These are phyloP conservation scores for Ardeotis arabs DNA, from an alignment of 2,113 vertebrate genomes.

Conservation along the genomic window DNA sequence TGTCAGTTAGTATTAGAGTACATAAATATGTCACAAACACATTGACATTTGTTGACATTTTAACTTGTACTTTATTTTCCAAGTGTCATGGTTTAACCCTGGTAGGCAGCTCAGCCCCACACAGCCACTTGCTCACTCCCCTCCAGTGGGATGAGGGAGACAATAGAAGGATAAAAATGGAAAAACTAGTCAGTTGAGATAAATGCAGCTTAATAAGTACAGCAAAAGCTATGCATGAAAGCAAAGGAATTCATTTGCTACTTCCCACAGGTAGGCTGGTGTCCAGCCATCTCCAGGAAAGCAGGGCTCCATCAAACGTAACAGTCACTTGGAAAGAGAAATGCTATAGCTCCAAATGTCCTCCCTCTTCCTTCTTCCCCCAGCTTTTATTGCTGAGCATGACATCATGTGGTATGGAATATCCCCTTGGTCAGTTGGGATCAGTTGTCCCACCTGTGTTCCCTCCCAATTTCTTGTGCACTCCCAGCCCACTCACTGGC, in stretches of 20 bases:
- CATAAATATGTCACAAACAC: background rate
- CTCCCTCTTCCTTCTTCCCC: background rate
- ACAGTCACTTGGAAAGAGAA: background rate
- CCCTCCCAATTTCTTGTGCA: background rate
- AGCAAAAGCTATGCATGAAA: background rate
- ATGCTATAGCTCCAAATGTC: background rate
- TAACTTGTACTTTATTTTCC: background rate
- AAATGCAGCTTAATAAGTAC: background rate
- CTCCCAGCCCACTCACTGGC: background rate
- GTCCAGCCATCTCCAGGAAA: background rate
- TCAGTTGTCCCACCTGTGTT: background rate
- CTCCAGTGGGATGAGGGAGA: background rate
- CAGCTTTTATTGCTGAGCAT: background rate
- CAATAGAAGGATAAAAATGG: background rate
- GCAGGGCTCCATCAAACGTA: rapidly evolving
- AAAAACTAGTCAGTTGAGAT: background rate
- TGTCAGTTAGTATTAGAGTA: background rate
- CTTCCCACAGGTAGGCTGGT: background rate
- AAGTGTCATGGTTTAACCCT: background rate
- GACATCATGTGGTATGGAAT: background rate
- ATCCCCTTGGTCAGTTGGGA: background rate
- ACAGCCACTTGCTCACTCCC: background rate
- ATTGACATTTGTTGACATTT: background rate
- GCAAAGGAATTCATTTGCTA: background rate
- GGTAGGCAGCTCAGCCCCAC: background rate